Percentiles rank a stretch among this genome's conserved stretches.
Evolutionary conservation across 1,140 invertebrate species (phyloP).

Genomic region (Pinna nobilis): DNA sequence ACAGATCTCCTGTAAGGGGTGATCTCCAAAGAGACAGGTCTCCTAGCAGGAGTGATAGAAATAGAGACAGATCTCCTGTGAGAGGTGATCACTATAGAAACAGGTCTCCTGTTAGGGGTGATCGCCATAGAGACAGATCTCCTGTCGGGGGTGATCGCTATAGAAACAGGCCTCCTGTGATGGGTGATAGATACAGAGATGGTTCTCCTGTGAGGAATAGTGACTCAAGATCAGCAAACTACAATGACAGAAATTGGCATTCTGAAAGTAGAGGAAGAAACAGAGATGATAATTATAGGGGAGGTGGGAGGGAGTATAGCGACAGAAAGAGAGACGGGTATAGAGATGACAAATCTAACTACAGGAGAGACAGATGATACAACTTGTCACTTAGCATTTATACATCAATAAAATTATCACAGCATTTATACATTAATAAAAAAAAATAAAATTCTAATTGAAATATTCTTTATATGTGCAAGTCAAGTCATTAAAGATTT

Average conservation of each 20-base stretch:
- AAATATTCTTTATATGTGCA: too few relatives aligned
- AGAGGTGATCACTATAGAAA: not conserved
- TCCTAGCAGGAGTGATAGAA: constrained; percentile 6
- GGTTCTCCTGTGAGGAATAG: not conserved
- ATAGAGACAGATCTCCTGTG: not conserved
- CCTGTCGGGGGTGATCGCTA: constrained; percentile 7
- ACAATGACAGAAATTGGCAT: too few relatives aligned
- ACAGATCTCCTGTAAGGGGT: constrained; percentile 3
- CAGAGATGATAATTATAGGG: too few relatives aligned
- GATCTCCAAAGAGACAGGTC: not conserved
- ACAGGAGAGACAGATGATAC: too few relatives aligned
- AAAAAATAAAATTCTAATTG: too few relatives aligned
- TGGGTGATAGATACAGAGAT: constrained; percentile 11
- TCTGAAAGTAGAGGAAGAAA: too few relatives aligned
- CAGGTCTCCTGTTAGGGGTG: not conserved
- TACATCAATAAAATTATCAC: too few relatives aligned
- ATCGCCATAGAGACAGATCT: not conserved
- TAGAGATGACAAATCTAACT: not conserved
- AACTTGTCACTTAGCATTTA: too few relatives aligned
- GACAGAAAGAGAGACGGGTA: not conserved
- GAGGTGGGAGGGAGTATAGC: not conserved
- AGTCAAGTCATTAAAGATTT: too few relatives aligned
- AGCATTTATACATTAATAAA: too few relatives aligned
- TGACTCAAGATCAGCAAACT: too few relatives aligned
- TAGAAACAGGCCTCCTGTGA: not conserved